Percentiles rank a stretch among this genome's conserved stretches.
phyloP scores from a whole-genome alignment of 2,797 vertebrate species.

The Simalia tracyae region DNA sequence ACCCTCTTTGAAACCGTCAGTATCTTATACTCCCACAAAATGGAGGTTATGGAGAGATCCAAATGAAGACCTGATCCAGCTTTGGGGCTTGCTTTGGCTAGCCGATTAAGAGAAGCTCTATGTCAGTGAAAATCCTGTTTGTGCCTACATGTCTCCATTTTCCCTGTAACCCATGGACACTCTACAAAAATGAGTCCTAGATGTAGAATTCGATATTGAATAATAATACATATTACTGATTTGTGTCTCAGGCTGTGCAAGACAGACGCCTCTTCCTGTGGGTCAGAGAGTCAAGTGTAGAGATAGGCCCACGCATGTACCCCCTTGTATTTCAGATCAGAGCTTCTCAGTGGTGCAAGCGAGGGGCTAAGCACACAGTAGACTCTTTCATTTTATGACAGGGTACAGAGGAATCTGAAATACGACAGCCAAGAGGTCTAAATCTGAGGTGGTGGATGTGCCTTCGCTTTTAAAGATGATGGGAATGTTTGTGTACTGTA shows the following conservation, averaged over 20 bases:
- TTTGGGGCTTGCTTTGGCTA: neutral
- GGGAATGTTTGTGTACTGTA: constrained; percentile 53
- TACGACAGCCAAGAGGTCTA: neutral
- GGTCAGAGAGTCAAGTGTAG: constrained; percentile 51
- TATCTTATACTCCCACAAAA: neutral
- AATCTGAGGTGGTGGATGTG: constrained; percentile 51
- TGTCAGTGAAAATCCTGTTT: neutral
- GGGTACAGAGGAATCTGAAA: constrained; percentile 50
- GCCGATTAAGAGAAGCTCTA: neutral
- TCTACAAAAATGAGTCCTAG: constrained; percentile 60
- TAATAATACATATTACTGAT: constrained; percentile 12
- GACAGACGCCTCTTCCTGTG: constrained; percentile 45
- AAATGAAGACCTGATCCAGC: neutral
- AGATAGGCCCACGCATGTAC: constrained; percentile 4
- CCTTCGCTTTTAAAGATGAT: constrained; percentile 55
- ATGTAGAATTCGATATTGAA: constrained; percentile 56
- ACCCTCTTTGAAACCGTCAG: neutral
- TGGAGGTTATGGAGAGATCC: neutral
- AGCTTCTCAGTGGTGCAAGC: constrained; percentile 43
- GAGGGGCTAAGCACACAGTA: constrained; percentile 33
- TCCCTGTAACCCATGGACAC: constrained; percentile 61
- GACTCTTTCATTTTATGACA: constrained; percentile 43
- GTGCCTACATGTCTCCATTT: neutral
- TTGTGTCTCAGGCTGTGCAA: neutral
- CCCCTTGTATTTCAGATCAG: constrained; percentile 48